Conservation (phyloP, 2,113 vertebrate genomes). For the Redunca redunca region DNA sequence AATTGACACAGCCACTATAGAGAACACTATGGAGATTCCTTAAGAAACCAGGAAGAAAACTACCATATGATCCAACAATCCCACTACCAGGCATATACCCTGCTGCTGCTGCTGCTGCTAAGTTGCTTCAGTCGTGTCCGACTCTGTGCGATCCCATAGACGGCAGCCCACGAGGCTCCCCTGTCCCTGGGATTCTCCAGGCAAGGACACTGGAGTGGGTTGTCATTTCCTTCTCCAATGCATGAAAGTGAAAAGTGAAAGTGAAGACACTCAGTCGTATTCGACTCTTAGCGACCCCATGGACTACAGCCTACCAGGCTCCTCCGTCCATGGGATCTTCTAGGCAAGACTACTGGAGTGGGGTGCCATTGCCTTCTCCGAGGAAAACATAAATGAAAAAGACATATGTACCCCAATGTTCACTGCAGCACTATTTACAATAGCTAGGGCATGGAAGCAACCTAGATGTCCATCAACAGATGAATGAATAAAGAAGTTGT, state of each 20-base stretch:
- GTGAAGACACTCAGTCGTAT: too few relatives aligned
- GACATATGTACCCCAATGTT: neutral
- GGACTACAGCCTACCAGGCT: too few relatives aligned
- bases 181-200: too few relatives aligned
- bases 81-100: neutral
- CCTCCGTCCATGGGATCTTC: too few relatives aligned
- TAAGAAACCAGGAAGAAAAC: neutral
- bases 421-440: neutral
- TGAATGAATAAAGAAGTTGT: neutral
- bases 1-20: neutral
- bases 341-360: too few relatives aligned
- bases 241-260: too few relatives aligned
- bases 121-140: rapidly evolving
- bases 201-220: too few relatives aligned
- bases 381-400: neutral
- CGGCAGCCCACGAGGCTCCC: too few relatives aligned
- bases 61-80: neutral
- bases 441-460: neutral
- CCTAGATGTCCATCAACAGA: neutral
- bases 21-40: neutral
- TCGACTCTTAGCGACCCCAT: too few relatives aligned
- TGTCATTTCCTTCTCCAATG: too few relatives aligned
- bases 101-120: neutral
- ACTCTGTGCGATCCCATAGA: too few relatives aligned
- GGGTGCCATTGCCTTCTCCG: too few relatives aligned